Evolutionary conservation across 2,888 invertebrate genomes (phyloP), one percentile per base, ranked within the genome.

Genomic region (Nudaria mundana): DNA sequence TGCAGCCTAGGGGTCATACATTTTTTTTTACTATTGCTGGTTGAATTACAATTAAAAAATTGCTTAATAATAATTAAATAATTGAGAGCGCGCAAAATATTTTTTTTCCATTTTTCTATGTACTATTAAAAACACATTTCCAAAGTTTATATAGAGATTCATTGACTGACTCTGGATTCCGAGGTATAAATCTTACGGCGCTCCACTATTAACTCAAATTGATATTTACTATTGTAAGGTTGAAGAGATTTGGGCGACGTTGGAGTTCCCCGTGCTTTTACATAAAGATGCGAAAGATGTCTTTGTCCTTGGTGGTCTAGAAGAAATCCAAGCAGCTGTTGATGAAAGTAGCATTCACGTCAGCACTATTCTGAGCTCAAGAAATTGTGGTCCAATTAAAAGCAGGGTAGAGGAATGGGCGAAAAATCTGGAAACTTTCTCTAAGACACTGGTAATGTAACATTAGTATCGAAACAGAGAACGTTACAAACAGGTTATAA

Each of bases 321-420:
- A 97, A 59, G 97, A 97, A 56, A 87, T 97, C 16, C 96, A 96
- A 75, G 90, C 92, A 0, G 90, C 93, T 2, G 76, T 96, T 2
- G 97, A 97, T 66, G 97, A 97, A 70, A 94, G 95, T 61, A 94
- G 93, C 72, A 96, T 97, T 36, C 94, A 94, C 66, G 91, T 97
- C 24, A 93, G 94, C 56, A 97, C 97, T 0, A 96, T 98, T 31
- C 92, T 94, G 0, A 96, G 96, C 61, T 97, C 97, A 0, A 90
- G 95, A 31, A 94, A 94, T 76, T 95, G 96, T 8, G 96, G 94
- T 0, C 96, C 96, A 0, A 96, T 98, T 42, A 95, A 93, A 66
- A 73, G 91, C 12, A 86, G 94, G 35, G 96, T 97, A 0, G 95
- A 96, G 29, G 95, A 96, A 48, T 97, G 97, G 97, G 86, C 90